These are phyloP conservation scores for Syrphus vitripennis DNA, from an alignment of 2,888 invertebrate genomes.

Conservation along the genomic window DNA sequence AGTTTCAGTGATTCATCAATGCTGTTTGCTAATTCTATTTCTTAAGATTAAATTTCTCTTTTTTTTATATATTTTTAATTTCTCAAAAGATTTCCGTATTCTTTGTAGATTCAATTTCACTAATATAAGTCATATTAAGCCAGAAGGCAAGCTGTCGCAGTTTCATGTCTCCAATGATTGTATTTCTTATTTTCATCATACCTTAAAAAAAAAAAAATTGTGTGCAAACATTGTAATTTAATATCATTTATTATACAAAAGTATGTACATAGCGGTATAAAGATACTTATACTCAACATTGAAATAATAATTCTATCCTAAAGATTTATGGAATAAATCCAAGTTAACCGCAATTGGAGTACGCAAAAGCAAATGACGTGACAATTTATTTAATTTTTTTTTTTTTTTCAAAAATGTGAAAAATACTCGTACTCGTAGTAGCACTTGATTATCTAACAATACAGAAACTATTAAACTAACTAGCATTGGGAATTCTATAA, in stretches of 20 bases:
- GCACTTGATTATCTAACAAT: neutral
- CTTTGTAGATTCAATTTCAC: neutral
- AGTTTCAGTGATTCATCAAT: conserved; percentile 2
- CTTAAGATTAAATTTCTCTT: neutral
- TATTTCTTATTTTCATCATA: neutral
- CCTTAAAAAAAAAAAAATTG: neutral
- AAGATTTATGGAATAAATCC: neutral
- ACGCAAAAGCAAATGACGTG: neutral
- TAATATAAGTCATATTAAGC: neutral
- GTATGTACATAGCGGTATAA: neutral
- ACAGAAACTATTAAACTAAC: neutral
- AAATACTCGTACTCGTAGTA: too few species aligned
- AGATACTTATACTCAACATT: neutral
- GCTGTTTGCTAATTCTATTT: neutral
- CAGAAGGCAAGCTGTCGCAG: neutral
- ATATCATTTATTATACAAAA: neutral
- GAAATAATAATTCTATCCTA: neutral
- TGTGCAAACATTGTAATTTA: neutral
- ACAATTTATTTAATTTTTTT: neutral
- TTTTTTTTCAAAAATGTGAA: neutral
- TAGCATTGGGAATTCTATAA: neutral
- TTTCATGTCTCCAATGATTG: neutral
- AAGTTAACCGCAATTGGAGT: neutral
- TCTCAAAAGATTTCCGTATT: conserved; percentile 9
- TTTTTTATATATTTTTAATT: neutral